Evolutionary conservation across 1,140 invertebrate species (phyloP).

Genomic region (Venturia canescens): DNA sequence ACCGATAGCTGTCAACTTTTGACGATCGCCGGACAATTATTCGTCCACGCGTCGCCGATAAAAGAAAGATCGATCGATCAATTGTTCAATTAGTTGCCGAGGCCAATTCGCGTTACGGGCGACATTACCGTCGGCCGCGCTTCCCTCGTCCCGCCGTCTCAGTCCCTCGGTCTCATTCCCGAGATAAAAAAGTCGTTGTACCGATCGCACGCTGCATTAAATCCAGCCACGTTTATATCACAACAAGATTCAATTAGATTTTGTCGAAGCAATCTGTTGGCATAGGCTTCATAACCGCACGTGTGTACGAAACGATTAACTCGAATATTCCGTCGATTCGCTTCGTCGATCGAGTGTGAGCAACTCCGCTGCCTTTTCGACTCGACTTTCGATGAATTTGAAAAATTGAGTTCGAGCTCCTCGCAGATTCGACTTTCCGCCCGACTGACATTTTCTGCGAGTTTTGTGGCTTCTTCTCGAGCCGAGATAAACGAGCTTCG

Average conservation of each 20-base stretch:
- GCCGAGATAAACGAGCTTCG: no score
- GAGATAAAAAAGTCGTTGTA: not conserved
- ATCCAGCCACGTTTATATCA: conserved; percentile 2
- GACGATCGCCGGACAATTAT: not conserved
- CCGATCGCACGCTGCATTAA: not conserved
- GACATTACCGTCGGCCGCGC: not conserved
- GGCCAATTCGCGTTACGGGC: not conserved
- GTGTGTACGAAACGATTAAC: not conserved
- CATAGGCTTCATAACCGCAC: not conserved
- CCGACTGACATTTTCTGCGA: no score
- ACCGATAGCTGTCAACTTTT: no score
- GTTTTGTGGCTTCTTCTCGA: no score
- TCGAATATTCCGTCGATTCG: conserved; percentile 35
- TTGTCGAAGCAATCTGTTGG: not conserved
- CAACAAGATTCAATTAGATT: conserved; percentile 18
- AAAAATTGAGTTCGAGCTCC: no score
- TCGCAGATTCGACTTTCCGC: no score
- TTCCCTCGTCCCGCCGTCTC: not conserved
- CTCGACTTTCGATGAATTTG: no score
- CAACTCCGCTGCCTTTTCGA: no score
- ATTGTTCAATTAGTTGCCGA: conserved; percentile 19
- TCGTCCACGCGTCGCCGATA: not conserved
- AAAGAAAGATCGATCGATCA: not conserved
- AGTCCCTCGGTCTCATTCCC: not conserved
- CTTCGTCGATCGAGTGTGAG: not conserved